These are phyloP conservation scores for Lepeophtheirus nordmannii DNA, from an alignment of 2,888 invertebrate genomes.

Conservation along the genomic window DNA sequence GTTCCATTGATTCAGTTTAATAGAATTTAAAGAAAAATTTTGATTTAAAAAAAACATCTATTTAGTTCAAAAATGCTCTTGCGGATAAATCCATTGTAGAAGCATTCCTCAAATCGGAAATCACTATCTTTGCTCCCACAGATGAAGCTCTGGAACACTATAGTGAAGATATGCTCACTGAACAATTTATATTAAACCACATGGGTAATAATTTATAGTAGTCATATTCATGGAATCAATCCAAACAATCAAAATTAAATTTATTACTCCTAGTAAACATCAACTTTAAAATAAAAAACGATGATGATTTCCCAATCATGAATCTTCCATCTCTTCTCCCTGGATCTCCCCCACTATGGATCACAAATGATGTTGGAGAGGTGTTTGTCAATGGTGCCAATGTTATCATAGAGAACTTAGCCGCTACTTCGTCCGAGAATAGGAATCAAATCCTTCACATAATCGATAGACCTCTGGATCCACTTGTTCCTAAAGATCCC, in stretches of 20 bases:
- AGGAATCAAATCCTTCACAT: constrained; percentile 22
- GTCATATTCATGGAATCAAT: neutral
- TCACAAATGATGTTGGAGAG: constrained; percentile 46
- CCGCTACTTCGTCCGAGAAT: constrained; percentile 13
- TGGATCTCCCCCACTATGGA: constrained; percentile 70
- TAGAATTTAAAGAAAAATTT: too few relatives aligned
- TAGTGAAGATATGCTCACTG: constrained; percentile 33
- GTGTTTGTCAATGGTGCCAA: constrained; percentile 74
- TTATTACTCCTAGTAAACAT: constrained; percentile 29
- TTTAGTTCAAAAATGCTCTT: neutral
- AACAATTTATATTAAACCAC: constrained; percentile 55
- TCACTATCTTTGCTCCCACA: constrained; percentile 76
- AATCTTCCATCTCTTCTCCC: constrained; percentile 47
- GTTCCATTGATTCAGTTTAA: neutral
- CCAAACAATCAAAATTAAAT: neutral
- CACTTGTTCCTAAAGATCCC: constrained; percentile 12
- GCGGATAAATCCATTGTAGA: neutral
- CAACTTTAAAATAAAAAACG: constrained; percentile 56
- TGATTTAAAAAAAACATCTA: neutral
- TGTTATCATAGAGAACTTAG: constrained; percentile 44
- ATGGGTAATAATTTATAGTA: constrained; percentile 52
- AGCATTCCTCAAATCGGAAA: constrained; percentile 33
- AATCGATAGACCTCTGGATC: constrained; percentile 24
- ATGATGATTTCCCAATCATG: constrained; percentile 37
- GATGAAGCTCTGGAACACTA: constrained; percentile 67